Evolutionary conservation across 2,113 vertebrate species (phyloP).

Genomic region (Hyla sarda): DNA sequence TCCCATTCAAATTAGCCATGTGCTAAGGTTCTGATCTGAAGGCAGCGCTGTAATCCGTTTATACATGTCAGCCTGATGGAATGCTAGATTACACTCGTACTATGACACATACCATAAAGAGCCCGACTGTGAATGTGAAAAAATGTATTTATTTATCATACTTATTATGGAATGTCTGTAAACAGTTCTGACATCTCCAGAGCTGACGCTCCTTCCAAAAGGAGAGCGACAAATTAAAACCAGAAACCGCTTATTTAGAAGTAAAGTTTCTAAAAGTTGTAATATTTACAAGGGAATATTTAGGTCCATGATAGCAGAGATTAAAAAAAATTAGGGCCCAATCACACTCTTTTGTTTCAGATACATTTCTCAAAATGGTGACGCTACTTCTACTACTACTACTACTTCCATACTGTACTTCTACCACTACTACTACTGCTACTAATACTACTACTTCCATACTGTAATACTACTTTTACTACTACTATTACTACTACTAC

Average conservation of each 20-base stretch:
- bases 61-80: constrained; percentile 37
- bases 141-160: constrained; percentile 28
- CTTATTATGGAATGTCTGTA: constrained; percentile 26
- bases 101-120: constrained; percentile 37
- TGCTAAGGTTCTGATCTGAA: constrained; percentile 34
- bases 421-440: too few species aligned
- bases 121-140: constrained; percentile 29
- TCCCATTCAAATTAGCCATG: constrained; percentile 51
- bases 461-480: too few species aligned
- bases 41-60: constrained; percentile 17
- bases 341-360: background rate
- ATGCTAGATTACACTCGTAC: constrained; percentile 17
- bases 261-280: background rate
- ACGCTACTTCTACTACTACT: too few species aligned
- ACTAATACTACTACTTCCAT: too few species aligned
- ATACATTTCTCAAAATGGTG: background rate
- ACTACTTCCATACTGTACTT: too few species aligned
- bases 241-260: constrained; percentile 10
- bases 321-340: background rate
- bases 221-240: constrained; percentile 33
- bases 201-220: constrained; percentile 5
- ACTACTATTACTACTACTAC: too few species aligned
- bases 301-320: background rate
- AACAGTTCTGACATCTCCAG: constrained; percentile 38
- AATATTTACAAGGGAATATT: background rate